phyloP scores from a whole-genome alignment of 2,797 vertebrate genomes.

The Micrastur ruficollis region DNA sequence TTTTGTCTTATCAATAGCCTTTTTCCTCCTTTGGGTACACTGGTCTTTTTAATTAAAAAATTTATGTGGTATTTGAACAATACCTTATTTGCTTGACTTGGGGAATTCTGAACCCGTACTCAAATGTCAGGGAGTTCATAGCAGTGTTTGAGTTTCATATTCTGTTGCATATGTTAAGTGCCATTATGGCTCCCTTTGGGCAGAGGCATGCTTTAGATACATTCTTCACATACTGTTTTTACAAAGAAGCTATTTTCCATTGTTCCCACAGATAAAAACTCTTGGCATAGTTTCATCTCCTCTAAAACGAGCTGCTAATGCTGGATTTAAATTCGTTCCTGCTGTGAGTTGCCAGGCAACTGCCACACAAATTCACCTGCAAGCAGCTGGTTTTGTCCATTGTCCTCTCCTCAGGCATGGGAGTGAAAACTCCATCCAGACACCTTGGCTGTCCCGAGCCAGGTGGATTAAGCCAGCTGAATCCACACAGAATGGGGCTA shows the following conservation, averaged over 20 bases:
- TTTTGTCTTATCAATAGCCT: not conserved
- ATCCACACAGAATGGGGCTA: not conserved
- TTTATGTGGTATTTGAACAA: not conserved
- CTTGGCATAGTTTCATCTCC: not conserved
- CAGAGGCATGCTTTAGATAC: not conserved
- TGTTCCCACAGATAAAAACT: not conserved
- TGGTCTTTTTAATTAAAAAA: not conserved
- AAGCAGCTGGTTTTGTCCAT: not conserved
- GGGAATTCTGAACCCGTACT: not conserved
- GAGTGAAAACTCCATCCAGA: not conserved
- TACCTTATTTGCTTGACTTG: not conserved
- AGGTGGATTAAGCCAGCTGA: not conserved
- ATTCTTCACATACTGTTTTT: not conserved
- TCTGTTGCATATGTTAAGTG: not conserved
- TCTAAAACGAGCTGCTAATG: not conserved
- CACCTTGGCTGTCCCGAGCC: not conserved
- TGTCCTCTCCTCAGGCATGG: not conserved
- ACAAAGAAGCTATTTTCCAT: not conserved
- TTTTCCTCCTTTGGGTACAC: not conserved
- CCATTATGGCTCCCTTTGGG: not conserved
- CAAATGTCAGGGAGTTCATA: constrained; percentile 18
- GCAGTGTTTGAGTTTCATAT: not conserved
- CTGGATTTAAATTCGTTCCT: not conserved
- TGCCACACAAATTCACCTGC: constrained; percentile 50
- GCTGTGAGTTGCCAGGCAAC: constrained; percentile 53